These are phyloP conservation scores for Archivesica marissinica DNA, from an alignment of 1,140 invertebrate species.

Conservation along the genomic window DNA sequence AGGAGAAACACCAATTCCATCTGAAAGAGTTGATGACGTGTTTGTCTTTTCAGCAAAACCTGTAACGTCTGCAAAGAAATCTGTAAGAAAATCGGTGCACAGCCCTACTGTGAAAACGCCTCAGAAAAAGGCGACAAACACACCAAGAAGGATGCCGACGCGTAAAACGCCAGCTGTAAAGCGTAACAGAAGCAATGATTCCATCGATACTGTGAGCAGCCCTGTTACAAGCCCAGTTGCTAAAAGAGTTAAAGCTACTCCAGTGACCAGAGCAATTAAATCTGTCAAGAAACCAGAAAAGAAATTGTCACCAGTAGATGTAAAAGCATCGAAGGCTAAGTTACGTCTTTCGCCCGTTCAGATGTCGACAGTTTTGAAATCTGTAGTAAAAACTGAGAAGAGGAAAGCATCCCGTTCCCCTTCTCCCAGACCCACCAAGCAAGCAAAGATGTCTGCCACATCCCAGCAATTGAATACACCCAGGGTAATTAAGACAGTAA, in stretches of 20 bases:
- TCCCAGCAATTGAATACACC: not conserved
- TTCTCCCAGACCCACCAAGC: conserved; percentile 17
- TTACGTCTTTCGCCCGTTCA: conserved; percentile 1
- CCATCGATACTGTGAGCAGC: not conserved
- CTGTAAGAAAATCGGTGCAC: not conserved
- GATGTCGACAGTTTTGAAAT: conserved; percentile 30
- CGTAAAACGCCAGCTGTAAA: conserved; percentile 51
- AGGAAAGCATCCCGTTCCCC: not conserved
- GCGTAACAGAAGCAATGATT: not conserved
- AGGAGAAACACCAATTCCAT: conserved; percentile 34
- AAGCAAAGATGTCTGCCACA: not conserved
- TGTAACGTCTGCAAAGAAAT: conserved; percentile 42
- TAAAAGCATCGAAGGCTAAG: not conserved
- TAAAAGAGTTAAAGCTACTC: conserved; percentile 6
- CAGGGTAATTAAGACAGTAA: conserved; percentile 21
- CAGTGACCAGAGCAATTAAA: not conserved
- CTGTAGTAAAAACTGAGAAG: conserved; percentile 10
- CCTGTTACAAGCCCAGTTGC: not conserved
- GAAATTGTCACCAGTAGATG: conserved; percentile 3
- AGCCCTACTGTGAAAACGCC: conserved; percentile 14
- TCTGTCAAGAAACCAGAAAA: conserved; percentile 17
- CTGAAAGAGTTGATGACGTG: conserved; percentile 23
- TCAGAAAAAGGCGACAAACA: not conserved
- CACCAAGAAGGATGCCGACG: not conserved
- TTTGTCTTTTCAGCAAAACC: conserved; percentile 38